Base-by-base conservation (phyloP, 2,888 invertebrate species). In the Mythimna lalbum region DNA sequence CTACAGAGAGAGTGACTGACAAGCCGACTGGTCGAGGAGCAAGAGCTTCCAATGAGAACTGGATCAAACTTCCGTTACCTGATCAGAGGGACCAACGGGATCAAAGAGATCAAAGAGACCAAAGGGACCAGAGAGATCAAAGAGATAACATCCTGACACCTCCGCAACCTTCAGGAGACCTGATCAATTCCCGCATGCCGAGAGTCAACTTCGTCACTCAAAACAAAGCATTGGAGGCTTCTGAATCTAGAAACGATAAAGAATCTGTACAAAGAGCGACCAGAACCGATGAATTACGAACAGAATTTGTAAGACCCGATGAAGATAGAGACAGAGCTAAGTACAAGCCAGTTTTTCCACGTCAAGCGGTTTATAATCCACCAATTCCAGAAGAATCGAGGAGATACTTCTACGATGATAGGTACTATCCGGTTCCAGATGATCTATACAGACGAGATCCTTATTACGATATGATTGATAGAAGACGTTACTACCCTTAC, bases 151-250 rank as follows among this genome's bases (percentile, higher is more conserved):
- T 95, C n/a, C 90, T 97, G 4, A 94, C 96, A 0, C 96, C 96
- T 43, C 95, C 96, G 0, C 93, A 96, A 81, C 95, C 96, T 9
- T 96, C 96, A 4, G 96, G 96, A 70, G 97, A 97, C 27, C 92
- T 96, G 3, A 93, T 96, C 33, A 96, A 96, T 85, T 95, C 97
- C 5, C 92, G 97, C 82, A 97, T 97, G 91, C 97, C 97, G 0
- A 91, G 97, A 83, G 97, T 97, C 1, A 97, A 97, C 89, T 97
- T 97, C 83, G 97, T 97, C 19, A 97, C 97, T 0, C 97, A 97
- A 87, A 96, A 97, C 77, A 96, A 96, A 92, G 89, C 90, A 1
- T 83, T 96, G 33, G 95, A 96, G 85, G 90, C 96, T 19, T 94
- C 96, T 0, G 96, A 96, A 89, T 95, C 95, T 7, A 92, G 96